Evolutionary conservation across 2,797 vertebrate genomes (phyloP).

Genomic region (Trachurus trachurus): DNA sequence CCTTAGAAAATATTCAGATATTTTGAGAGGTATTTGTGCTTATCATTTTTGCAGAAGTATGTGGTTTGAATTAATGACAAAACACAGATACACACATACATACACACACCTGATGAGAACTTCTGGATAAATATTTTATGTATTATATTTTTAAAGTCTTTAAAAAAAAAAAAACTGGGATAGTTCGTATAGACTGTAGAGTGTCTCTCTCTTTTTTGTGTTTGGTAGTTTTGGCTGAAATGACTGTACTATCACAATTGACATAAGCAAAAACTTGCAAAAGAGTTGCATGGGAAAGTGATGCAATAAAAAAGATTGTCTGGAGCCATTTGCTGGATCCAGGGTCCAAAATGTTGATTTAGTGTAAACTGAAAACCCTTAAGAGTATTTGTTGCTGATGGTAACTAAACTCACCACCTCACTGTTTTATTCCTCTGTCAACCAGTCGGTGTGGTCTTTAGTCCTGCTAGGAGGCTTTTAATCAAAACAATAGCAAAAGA

Average conservation of each 20-base stretch:
- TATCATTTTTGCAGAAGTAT: neutral
- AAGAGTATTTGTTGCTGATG: no score
- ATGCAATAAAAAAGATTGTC: neutral
- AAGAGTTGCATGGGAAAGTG: neutral
- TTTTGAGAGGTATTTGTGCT: neutral
- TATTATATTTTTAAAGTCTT: neutral
- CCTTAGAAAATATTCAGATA: neutral
- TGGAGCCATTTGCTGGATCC: neutral
- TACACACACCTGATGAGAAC: neutral
- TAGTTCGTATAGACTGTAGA: neutral
- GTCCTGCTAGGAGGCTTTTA: no score
- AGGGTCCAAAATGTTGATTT: neutral
- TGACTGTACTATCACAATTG: neutral
- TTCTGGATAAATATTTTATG: neutral
- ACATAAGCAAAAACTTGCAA: constrained; percentile 16
- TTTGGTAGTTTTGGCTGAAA: neutral
- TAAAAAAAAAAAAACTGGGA: no score
- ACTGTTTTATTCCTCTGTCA: no score
- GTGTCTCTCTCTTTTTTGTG: neutral
- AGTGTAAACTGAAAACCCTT: neutral
- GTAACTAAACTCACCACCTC: no score
- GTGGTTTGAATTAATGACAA: constrained; percentile 1
- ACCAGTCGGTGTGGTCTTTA: no score
- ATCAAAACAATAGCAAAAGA: no score
- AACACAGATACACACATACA: neutral